phyloP scores from a whole-genome alignment of 1,140 invertebrate genomes.

The Bombus turneri region DNA sequence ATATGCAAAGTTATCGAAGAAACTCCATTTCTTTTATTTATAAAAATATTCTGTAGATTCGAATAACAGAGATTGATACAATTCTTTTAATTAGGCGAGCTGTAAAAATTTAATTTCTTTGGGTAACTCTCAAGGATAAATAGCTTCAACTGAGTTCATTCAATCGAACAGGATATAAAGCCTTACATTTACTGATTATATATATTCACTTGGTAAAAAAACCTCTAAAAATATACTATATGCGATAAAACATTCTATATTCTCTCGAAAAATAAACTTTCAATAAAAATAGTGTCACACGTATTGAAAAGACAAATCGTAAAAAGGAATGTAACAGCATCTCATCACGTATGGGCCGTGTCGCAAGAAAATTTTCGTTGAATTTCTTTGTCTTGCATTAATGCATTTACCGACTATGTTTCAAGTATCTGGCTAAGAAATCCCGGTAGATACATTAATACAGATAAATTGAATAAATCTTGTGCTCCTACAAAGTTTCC shows the following conservation, averaged over 20 bases:
- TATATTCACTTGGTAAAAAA: conserved; percentile 69
- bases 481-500: background rate
- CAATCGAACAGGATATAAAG: conserved; percentile 20
- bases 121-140: background rate
- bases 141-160: conserved; percentile 31
- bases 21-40: background rate
- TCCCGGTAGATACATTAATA: conserved; percentile 23
- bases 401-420: conserved; percentile 13
- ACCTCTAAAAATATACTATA: conserved; percentile 72
- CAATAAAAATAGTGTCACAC: conserved; percentile 55
- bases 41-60: conserved; percentile 36
- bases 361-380: background rate
- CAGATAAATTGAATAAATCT: background rate
- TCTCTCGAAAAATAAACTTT: conserved; percentile 72
- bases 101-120: conserved; percentile 19
- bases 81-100: background rate
- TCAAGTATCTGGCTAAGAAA: background rate
- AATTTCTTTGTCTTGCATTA: background rate
- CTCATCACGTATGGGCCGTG: conserved; percentile 60
- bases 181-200: conserved; percentile 56
- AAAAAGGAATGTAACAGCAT: conserved; percentile 68
- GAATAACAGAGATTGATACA: conserved; percentile 16
- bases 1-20: conserved; percentile 10
- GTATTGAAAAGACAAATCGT: conserved; percentile 54
- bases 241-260: conserved; percentile 69